Conservation (phyloP, 2,797 vertebrate genomes). For the Vireo griseus region DNA sequence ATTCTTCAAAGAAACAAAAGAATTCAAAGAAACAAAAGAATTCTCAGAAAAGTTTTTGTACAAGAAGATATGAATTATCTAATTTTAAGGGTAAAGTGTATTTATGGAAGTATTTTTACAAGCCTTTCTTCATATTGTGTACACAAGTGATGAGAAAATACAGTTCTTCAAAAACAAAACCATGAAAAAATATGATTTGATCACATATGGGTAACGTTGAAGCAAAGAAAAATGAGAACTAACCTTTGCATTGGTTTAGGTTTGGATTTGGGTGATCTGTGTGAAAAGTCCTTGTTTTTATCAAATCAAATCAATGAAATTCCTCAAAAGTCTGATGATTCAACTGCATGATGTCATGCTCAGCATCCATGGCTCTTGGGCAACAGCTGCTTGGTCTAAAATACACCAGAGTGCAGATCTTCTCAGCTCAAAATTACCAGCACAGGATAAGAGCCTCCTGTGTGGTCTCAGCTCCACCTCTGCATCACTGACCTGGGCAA, state of each 20-base stretch:
- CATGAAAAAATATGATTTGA: background rate
- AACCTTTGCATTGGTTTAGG: background rate
- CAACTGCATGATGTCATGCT: background rate
- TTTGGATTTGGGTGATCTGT: background rate
- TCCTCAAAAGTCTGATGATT: background rate
- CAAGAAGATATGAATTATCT: background rate
- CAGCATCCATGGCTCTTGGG: background rate
- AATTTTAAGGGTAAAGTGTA: background rate
- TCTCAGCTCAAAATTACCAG: background rate
- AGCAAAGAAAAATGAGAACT: background rate
- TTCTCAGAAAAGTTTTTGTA: background rate
- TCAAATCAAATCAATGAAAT: background rate
- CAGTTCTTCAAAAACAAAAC: background rate
- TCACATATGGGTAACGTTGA: background rate
- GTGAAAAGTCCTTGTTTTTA: background rate
- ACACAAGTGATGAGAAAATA: background rate
- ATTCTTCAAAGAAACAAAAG: background rate
- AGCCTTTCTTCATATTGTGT: background rate
- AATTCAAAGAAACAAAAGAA: background rate
- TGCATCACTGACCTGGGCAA: background rate
- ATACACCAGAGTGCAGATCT: background rate
- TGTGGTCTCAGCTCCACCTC: background rate
- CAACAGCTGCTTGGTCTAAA: background rate
- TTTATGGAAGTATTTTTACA: background rate
- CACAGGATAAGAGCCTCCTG: background rate